Percentiles rank a stretch among this genome's conserved stretches.
Evolutionary conservation across 2,888 invertebrate species (phyloP).

Genomic region (Drosophila robusta): DNA sequence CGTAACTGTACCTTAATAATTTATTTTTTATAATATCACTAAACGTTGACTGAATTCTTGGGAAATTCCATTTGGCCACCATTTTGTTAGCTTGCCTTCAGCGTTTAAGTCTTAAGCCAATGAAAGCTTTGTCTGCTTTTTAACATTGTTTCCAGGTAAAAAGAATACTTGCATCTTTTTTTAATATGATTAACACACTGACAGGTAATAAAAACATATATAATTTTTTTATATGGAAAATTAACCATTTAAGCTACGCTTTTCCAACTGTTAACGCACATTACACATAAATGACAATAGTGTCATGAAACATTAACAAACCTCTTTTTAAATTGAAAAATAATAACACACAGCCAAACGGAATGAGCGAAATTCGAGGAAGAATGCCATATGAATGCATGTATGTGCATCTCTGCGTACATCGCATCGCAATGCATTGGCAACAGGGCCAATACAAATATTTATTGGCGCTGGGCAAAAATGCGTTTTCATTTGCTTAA

Average conservation of each 20-base stretch:
- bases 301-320: slow-evolving; percentile 34
- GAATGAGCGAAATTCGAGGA: slow-evolving; percentile 24
- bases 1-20: too few relatives aligned
- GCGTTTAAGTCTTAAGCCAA: too few relatives aligned
- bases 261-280: background rate
- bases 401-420: background rate
- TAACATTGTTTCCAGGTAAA: too few relatives aligned
- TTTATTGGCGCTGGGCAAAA: slow-evolving; percentile 51
- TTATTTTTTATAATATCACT: too few relatives aligned
- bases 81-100: too few relatives aligned
- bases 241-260: background rate
- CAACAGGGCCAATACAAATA: slow-evolving; percentile 50
- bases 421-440: background rate
- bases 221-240: background rate
- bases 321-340: slow-evolving; percentile 26
- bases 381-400: background rate
- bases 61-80: too few relatives aligned
- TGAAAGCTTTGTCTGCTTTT: too few relatives aligned
- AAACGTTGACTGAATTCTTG: too few relatives aligned
- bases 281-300: slow-evolving; percentile 31
- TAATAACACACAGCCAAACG: slow-evolving; percentile 11
- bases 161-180: too few relatives aligned
- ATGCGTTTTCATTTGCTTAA: slow-evolving; percentile 41
- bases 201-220: too few relatives aligned
- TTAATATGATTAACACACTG: too few relatives aligned